Base-by-base conservation (phyloP, 2,797 vertebrate species). In the Passerculus sandwichensis region DNA sequence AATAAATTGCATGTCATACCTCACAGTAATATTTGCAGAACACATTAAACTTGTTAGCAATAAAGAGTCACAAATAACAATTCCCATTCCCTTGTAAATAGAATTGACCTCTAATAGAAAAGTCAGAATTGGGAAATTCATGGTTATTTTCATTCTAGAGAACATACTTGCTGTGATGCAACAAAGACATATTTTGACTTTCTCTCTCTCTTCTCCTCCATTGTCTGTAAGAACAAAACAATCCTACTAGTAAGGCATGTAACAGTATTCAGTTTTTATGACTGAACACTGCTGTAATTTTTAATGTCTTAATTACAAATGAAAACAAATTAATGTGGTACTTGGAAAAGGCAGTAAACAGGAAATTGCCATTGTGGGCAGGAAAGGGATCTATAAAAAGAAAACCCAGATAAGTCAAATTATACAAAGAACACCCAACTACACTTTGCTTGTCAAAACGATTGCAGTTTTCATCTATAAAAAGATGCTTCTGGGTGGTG, bases 401-500 rank as follows among this genome's bases (percentile, higher is more conserved):
- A 89, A 90, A 95, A 87, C 85, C 83, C 69, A 91, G 88, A 95
- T 95, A 97, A 94, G 80, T 83, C 66, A 94, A 87, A 89, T 93
- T 86, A 71, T 44, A 44, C 60, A 78, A 91, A 89, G 80, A 82
- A 1, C 44, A 65, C 44, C 67, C 76, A 85, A 83, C 61, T 93
- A 70, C 84, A 60, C 57, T 96, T 93, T 79, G 88, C 95, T 91
- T 97, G 96, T 97, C 96, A 95, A 86, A 95, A 82, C 42, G 2
- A 95, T 96, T 96, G 71, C 60, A 40, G 80, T 93, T 96, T 95
- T 94, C 85, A 74, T 96, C 88, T 95, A 94, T 94, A 96, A 95
- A 96, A 97, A 91, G 94, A 94, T 4, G 91, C 94, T 96, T 88
- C 94, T 94, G 96, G 94, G 93, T 94, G 83, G 93, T 97, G 96